Evolutionary conservation across 2,888 invertebrate species (phyloP).

Genomic region (Sussaba pulchella): DNA sequence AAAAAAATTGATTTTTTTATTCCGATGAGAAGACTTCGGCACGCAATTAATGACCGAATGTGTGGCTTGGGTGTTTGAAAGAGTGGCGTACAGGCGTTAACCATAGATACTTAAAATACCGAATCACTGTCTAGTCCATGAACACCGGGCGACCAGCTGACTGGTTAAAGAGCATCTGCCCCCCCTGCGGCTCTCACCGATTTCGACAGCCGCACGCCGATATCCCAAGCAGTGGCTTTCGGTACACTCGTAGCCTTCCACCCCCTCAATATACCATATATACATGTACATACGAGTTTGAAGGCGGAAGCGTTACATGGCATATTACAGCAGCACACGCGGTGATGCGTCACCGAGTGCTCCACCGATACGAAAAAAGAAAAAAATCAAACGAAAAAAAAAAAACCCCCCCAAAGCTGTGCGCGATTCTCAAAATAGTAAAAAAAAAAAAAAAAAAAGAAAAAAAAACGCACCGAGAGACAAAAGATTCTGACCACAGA

Average conservation of each 20-base stretch:
- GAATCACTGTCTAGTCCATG: slow-evolving; percentile 75
- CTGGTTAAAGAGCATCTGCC: slow-evolving; percentile 80
- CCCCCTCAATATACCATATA: not conserved
- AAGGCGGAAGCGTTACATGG: slow-evolving; percentile 65
- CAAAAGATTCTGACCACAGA: slow-evolving; percentile 63
- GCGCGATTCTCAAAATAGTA: not conserved
- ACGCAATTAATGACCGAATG: slow-evolving; percentile 12
- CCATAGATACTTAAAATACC: slow-evolving; percentile 60
- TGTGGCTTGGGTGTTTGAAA: slow-evolving; percentile 33
- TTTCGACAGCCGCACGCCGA: slow-evolving; percentile 67
- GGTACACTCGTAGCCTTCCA: slow-evolving; percentile 21
- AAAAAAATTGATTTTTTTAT: too few species aligned
- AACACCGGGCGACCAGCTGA: slow-evolving; percentile 79
- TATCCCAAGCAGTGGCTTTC: too few species aligned
- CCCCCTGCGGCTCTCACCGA: slow-evolving; percentile 54
- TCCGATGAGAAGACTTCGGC: not conserved
- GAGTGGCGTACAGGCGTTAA: slow-evolving; percentile 20
- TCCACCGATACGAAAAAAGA: slow-evolving; percentile 31
- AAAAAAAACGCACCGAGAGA: slow-evolving; percentile 29
- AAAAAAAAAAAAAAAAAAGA: not conserved
- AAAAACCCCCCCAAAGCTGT: not conserved
- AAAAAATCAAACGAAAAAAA: slow-evolving; percentile 12
- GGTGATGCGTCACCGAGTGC: slow-evolving; percentile 62
- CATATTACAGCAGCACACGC: slow-evolving; percentile 65
- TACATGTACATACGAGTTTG: slow-evolving; percentile 22